Conservation (phyloP, 2,113 vertebrate species). For the Phalacrocorax pelagicus region DNA sequence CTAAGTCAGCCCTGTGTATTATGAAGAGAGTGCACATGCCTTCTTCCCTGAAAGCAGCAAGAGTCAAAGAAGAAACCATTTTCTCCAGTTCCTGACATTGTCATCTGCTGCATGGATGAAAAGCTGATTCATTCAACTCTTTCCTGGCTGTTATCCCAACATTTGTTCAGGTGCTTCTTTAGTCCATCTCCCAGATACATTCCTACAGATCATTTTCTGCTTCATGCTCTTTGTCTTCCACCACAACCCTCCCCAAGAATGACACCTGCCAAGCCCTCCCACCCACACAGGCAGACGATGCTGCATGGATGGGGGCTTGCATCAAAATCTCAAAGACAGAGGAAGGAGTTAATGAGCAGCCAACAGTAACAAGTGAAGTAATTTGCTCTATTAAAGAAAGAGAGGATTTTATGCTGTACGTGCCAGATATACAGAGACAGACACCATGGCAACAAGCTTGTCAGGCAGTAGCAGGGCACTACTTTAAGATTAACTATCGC, state of each 20-base stretch:
- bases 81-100: neutral
- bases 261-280: neutral
- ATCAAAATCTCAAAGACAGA: neutral
- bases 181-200: neutral
- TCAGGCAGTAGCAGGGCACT: conserved; percentile 33
- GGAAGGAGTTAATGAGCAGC: neutral
- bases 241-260: neutral
- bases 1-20: neutral
- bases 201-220: neutral
- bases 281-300: neutral
- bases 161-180: neutral
- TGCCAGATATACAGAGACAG: conserved; percentile 39
- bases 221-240: neutral
- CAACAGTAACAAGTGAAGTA: conserved; percentile 32
- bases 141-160: neutral
- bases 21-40: neutral
- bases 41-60: neutral
- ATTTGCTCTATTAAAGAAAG: conserved; percentile 37
- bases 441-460: conserved; percentile 59
- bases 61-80: neutral
- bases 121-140: neutral
- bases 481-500: conserved; percentile 8
- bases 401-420: neutral
- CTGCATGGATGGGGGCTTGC: neutral
- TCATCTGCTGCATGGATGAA: neutral